Conservation (phyloP, 2,113 vertebrate species). For the Pan paniscus region DNA sequence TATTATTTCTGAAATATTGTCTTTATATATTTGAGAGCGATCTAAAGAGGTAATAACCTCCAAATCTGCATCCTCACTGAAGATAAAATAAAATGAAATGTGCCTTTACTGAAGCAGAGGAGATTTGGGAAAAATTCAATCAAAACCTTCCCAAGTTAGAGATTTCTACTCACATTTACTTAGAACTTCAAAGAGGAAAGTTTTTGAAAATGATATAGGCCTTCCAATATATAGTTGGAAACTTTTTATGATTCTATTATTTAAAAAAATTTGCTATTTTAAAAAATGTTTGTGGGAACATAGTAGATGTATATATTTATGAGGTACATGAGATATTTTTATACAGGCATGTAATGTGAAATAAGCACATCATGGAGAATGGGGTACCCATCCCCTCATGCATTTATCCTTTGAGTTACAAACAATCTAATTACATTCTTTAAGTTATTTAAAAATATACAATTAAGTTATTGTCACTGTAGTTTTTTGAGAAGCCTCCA, state of each 20-base stretch:
- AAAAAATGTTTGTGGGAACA: no score
- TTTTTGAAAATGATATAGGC: background rate
- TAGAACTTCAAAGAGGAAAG: background rate
- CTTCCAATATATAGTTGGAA: background rate
- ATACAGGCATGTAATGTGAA: no score
- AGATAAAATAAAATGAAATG: background rate
- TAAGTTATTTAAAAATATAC: no score
- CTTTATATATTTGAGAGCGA: background rate
- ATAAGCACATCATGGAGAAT: no score
- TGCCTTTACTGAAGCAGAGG: background rate
- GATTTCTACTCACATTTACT: background rate
- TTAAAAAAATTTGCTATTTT: no score
- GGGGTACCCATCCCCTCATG: no score
- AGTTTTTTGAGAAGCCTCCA: no score
- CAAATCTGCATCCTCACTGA: background rate
- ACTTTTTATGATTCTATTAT: background rate
- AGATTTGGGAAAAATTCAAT: background rate
- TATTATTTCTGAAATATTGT: background rate
- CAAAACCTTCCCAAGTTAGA: background rate
- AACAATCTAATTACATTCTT: no score
- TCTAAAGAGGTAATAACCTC: background rate
- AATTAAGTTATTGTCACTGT: no score
- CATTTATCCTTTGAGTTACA: no score
- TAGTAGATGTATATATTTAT: no score
- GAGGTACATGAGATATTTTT: no score